Evolutionary conservation across 2,113 vertebrate genomes (phyloP).

Genomic region (Argyrosomus japonicus): DNA sequence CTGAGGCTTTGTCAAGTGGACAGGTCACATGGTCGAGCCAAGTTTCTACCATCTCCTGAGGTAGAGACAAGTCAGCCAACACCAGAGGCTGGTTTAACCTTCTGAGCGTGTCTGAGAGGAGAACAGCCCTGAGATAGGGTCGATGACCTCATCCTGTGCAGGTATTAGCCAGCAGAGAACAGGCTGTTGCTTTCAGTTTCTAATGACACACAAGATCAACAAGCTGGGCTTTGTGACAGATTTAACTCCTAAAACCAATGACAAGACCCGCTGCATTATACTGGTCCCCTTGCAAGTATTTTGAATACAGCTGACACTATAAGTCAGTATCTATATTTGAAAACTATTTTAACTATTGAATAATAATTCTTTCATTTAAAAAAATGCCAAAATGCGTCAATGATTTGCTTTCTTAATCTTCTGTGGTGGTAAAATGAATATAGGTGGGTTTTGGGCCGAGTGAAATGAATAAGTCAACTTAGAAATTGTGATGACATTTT

Average conservation of each 20-base stretch:
- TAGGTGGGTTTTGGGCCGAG: background rate
- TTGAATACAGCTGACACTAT: no score
- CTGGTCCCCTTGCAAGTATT: background rate
- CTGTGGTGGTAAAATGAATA: background rate
- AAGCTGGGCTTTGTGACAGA: constrained; percentile 7
- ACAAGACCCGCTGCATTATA: background rate
- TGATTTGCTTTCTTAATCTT: background rate
- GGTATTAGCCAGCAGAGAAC: constrained; percentile 32
- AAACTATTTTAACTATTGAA: no score
- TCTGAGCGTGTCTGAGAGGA: constrained; percentile 24
- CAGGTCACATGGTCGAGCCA: constrained; percentile 34
- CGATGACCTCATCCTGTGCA: constrained; percentile 21
- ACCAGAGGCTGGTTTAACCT: constrained; percentile 16
- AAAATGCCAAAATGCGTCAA: no score
- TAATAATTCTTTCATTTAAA: no score
- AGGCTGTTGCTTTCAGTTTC: constrained; percentile 29
- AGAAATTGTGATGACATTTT: background rate
- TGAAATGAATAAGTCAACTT: background rate
- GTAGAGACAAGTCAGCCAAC: constrained; percentile 18
- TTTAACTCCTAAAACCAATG: background rate
- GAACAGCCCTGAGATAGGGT: constrained; percentile 24
- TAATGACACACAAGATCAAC: constrained; percentile 3
- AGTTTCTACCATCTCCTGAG: constrained; percentile 12
- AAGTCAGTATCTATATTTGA: background rate
- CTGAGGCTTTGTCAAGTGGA: constrained; percentile 27